A percentile compares a stretch with the other conserved stretches of the same genome.
These are phyloP conservation scores for Ctenopoma kingsleyae DNA, from an alignment of 2,797 vertebrate genomes.

Conservation along the genomic window DNA sequence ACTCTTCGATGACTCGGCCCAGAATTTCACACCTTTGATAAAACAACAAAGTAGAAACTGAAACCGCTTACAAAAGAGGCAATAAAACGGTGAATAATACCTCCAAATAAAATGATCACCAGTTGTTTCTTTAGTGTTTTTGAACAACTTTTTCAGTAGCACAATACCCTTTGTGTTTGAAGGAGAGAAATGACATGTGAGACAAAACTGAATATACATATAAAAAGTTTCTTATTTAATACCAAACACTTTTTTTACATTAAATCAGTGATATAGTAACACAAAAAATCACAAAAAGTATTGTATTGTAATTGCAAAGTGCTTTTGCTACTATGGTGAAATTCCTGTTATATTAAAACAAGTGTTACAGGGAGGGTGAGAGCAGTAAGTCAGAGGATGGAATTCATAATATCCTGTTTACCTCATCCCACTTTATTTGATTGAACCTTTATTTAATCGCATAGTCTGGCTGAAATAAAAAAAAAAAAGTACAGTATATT, in stretches of 20 bases:
- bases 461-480: background rate
- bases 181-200: too few species aligned
- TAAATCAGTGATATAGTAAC: background rate
- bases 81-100: background rate
- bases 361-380: background rate
- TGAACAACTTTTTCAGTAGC: too few species aligned
- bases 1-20: background rate
- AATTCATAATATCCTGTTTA: constrained; percentile 52
- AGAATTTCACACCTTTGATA: background rate
- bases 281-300: background rate
- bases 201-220: background rate
- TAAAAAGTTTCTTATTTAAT: background rate
- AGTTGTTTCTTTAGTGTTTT: too few species aligned
- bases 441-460: constrained; percentile 13
- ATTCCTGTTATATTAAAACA: constrained; percentile 25
- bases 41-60: background rate
- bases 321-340: background rate
- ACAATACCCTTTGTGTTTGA: too few species aligned
- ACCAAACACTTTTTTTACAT: background rate
- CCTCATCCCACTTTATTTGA: constrained; percentile 3
- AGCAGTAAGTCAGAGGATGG: constrained; percentile 21
- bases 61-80: background rate
- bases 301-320: background rate
- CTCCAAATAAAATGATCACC: too few species aligned
- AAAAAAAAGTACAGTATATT: background rate